Conservation (phyloP, 1,140 invertebrate species). For the Lucilia sericata region DNA sequence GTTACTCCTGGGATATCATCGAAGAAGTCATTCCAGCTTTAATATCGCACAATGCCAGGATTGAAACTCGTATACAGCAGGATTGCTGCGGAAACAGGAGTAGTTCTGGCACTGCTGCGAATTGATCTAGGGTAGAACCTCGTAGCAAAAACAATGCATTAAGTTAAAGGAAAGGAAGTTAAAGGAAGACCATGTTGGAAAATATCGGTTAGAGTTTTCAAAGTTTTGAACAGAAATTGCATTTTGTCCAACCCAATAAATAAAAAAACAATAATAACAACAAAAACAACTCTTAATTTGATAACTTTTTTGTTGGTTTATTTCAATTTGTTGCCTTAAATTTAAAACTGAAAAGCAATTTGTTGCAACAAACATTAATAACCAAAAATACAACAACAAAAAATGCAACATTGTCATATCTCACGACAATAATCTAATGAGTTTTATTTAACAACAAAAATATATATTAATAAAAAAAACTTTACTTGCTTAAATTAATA, state of each 20-base stretch:
- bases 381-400: background rate
- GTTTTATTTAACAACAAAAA: constrained; percentile 33
- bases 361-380: constrained; percentile 33
- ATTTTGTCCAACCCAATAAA: background rate
- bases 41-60: too few species aligned
- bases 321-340: constrained; percentile 35
- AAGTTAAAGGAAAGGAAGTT: too few species aligned
- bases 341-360: constrained; percentile 41
- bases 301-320: constrained; percentile 28
- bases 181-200: too few species aligned
- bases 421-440: constrained; percentile 43
- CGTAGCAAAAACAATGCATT: too few species aligned
- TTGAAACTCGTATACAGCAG: too few species aligned
- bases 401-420: constrained; percentile 37
- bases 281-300: background rate
- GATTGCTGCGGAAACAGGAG: too few species aligned
- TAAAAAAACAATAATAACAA: too few species aligned
- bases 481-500: constrained; percentile 7
- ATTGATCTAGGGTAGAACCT: too few species aligned
- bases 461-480: constrained; percentile 20
- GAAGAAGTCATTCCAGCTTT: too few species aligned
- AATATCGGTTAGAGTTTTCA: too few species aligned
- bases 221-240: background rate
- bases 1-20: too few species aligned
- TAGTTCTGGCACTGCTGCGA: too few species aligned